Conservation (phyloP, 2,113 vertebrate species). For the Vimba vimba region DNA sequence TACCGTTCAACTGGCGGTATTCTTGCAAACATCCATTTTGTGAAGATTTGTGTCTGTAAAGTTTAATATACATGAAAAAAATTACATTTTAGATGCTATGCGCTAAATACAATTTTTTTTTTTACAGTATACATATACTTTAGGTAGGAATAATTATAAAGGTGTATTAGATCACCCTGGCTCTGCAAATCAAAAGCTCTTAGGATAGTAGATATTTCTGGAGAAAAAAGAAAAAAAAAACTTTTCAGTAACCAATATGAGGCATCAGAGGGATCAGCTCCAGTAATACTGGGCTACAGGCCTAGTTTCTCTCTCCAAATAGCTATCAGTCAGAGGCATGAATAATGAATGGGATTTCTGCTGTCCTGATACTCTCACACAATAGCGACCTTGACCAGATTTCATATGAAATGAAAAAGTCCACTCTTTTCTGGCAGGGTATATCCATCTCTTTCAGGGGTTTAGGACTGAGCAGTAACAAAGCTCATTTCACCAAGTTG, state of each 20-base stretch:
- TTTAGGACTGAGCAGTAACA: slow-evolving; percentile 27
- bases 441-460: background rate
- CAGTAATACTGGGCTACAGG: slow-evolving; percentile 19
- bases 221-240: background rate
- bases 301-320: slow-evolving; percentile 31
- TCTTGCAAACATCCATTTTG: background rate
- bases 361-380: slow-evolving; percentile 34
- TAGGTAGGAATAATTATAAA: background rate
- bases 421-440: background rate
- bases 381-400: slow-evolving; percentile 41
- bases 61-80: background rate
- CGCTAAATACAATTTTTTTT: background rate
- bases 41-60: background rate
- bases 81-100: background rate
- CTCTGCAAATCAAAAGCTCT: background rate
- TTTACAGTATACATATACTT: background rate
- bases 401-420: slow-evolving; percentile 32
- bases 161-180: background rate
- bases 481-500: slow-evolving; percentile 7
- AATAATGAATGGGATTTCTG: slow-evolving; percentile 50
- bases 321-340: slow-evolving; percentile 23
- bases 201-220: background rate
- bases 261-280: slow-evolving; percentile 8
- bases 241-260: slow-evolving; percentile 5
- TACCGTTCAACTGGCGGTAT: background rate